A percentile compares a stretch with the other conserved stretches of the same genome.
phyloP scores from a whole-genome alignment of 2,113 vertebrate species.

The Daubentonia madagascariensis region DNA sequence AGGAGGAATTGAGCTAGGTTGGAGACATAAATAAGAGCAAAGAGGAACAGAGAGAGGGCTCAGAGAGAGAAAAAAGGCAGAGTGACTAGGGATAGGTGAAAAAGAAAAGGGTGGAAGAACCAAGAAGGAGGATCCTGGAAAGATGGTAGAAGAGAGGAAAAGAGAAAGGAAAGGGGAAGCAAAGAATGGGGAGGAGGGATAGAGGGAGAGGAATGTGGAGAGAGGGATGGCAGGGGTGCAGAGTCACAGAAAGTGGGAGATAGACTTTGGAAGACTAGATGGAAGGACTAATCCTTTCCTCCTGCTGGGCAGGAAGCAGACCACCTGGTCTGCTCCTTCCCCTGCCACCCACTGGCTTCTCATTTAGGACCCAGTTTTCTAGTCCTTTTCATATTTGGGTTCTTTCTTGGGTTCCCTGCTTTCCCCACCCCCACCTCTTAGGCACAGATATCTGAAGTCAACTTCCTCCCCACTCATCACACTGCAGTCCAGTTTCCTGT shows the following conservation, averaged over 20 bases:
- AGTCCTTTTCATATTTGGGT: not conserved
- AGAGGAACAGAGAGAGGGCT: not conserved
- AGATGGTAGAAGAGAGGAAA: not conserved
- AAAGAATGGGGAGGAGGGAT: not conserved
- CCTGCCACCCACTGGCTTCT: not conserved
- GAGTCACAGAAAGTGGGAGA: not conserved
- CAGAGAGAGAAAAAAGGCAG: not conserved
- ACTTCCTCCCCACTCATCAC: not conserved
- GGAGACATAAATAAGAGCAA: not conserved
- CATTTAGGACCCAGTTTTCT: not conserved
- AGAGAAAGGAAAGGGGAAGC: not conserved
- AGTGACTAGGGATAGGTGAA: not conserved
- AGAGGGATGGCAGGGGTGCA: not conserved
- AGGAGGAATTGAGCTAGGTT: not conserved
- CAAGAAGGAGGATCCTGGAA: not conserved
- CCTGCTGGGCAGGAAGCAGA: no score
- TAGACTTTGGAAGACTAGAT: not conserved
- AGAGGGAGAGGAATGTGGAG: not conserved
- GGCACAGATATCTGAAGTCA: not conserved
- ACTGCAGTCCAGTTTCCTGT: not conserved
- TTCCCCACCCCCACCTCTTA: no score
- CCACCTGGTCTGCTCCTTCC: not conserved
- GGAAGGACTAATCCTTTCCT: not conserved
- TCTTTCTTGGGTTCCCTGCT: not conserved
- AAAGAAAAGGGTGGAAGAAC: not conserved